Conservation (phyloP, 2,797 vertebrate species). For the Babyrousa celebensis region DNA sequence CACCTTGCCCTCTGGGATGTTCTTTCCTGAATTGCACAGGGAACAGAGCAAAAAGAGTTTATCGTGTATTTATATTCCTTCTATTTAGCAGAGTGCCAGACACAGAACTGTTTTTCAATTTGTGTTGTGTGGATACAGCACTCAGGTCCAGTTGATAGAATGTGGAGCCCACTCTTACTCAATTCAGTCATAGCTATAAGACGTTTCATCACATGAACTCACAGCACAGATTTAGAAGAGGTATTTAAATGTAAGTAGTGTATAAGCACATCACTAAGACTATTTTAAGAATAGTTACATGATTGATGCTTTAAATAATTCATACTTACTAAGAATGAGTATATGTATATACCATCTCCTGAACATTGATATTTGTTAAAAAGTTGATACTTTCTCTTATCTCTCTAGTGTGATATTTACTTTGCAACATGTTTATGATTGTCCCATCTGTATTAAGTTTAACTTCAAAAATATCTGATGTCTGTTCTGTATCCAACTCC, state of each 20-base stretch:
- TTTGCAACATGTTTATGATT: slow-evolving; percentile 67
- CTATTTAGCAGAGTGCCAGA: background rate
- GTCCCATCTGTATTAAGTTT: slow-evolving; percentile 85
- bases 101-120: background rate
- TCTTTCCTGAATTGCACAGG: background rate
- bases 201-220: background rate
- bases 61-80: background rate
- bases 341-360: background rate
- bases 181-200: background rate
- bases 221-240: slow-evolving; percentile 5
- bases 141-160: background rate
- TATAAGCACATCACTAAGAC: slow-evolving; percentile 31
- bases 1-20: background rate
- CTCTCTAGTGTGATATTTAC: slow-evolving; percentile 72
- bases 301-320: slow-evolving; percentile 66
- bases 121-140: background rate
- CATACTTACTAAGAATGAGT: slow-evolving; percentile 63
- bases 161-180: background rate
- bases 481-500: slow-evolving; percentile 84
- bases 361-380: background rate
- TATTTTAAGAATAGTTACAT: slow-evolving; percentile 43
- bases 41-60: background rate
- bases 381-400: background rate
- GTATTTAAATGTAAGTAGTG: slow-evolving; percentile 2
- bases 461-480: slow-evolving; percentile 83